Percentiles rank a stretch among this genome's conserved stretches.
Conservation (phyloP, 2,797 vertebrate species). For the Nannoperca australis region DNA sequence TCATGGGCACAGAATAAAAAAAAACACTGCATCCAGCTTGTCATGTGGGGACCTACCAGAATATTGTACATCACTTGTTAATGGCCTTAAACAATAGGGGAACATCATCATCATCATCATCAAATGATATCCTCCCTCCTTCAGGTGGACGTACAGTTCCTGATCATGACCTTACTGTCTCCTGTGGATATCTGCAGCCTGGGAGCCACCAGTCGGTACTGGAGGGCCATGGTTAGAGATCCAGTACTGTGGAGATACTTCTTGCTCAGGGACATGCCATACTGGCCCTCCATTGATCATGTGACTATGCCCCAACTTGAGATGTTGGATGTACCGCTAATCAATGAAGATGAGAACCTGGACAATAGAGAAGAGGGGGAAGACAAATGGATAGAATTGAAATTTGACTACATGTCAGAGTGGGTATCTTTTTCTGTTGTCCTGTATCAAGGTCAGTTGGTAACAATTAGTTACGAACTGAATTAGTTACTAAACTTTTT, state of each 20-base stretch:
- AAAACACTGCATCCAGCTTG: background rate
- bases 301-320: constrained; percentile 88
- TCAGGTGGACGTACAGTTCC: constrained; percentile 91
- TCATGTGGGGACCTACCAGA: background rate
- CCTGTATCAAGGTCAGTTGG: background rate
- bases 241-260: constrained; percentile 94
- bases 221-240: constrained; percentile 90
- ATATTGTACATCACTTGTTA: background rate
- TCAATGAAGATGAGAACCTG: constrained; percentile 67
- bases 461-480: background rate
- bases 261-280: constrained; percentile 89
- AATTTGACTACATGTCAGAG: constrained; percentile 91
- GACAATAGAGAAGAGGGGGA: constrained; percentile 56
- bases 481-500: constrained; percentile 10
- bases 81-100: background rate
- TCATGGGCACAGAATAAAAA: too few species aligned
- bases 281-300: constrained; percentile 92
- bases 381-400: constrained; percentile 31
- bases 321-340: constrained; percentile 80
- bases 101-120: background rate
- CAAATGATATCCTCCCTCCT: constrained; percentile 16
- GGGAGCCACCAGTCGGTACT: constrained; percentile 90
- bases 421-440: constrained; percentile 77
- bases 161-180: constrained; percentile 91
- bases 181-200: constrained; percentile 90